Conservation (phyloP, 2,797 vertebrate genomes). For the Scolopax rusticola region DNA sequence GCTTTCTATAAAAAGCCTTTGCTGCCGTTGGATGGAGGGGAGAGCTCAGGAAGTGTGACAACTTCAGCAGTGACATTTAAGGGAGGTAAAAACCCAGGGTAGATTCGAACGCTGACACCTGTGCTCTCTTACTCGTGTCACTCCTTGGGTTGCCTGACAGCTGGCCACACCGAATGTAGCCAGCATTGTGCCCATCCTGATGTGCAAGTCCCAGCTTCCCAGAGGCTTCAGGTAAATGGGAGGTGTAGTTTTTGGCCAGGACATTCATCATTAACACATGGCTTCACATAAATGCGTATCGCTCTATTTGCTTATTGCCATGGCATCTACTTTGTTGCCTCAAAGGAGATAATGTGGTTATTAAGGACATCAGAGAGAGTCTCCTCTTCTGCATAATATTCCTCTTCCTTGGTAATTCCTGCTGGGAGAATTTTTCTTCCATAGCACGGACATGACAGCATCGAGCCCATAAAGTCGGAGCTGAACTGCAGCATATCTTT, state of each 20-base stretch:
- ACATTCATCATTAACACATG: neutral
- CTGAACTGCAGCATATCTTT: neutral
- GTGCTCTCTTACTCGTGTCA: neutral
- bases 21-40: neutral
- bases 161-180: accelerated
- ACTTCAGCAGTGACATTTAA: neutral
- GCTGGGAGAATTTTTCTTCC: conserved; percentile 35
- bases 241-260: neutral
- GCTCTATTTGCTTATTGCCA: neutral
- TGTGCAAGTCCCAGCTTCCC: neutral
- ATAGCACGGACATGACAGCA: neutral
- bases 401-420: conserved; percentile 36
- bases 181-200: accelerated
- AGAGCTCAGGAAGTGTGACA: neutral
- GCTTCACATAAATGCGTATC: neutral
- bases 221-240: neutral
- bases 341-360: neutral
- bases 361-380: conserved; percentile 32
- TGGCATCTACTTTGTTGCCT: neutral
- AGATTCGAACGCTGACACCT: neutral
- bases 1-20: neutral
- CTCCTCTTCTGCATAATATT: conserved; percentile 42
- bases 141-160: neutral
- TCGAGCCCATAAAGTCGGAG: neutral
- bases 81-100: neutral